Base-by-base conservation (phyloP, 1,140 invertebrate species). In the Lethocerus indicus region DNA sequence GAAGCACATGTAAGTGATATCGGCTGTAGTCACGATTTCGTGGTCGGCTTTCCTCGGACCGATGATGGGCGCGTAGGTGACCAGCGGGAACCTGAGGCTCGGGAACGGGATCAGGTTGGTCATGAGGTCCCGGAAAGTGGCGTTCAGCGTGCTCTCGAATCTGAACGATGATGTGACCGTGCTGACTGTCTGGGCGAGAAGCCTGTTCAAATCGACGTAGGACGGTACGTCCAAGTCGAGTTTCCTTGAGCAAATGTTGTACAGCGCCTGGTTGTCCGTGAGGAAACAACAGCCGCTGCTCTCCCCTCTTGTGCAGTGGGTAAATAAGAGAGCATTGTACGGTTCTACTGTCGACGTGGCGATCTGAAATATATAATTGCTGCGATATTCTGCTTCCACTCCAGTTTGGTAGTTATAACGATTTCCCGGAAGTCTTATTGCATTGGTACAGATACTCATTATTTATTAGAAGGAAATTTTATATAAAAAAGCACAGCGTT, bases 241-340 rank as follows among this genome's bases (percentile, higher is more conserved):
- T 36, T 44, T 50, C 5, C 45, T 47, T 0, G 47, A 61, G 59
- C 79, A 83, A 57, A 83, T 79, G 56, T 82, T 75, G 58, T 81
- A 83, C 53, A 89, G 86, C 43, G 83, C 85, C 59, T 88, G 83
- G 59, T 87, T 83, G 67, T 89, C 84, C n/a, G 87, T 79, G 71
- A 87, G 82, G 57, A 88, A 86, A 4, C 79, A 77, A 59, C 83
- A 86, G 63, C 83, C 81, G 3, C 78, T 81, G 57, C 83, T 76
- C 51, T 81, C 75, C 50, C 87, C 65, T 20, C 80, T 84, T 3
- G 76, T 77, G 6, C 71, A 71, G 59, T 85, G 81, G 0, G 82
- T 86, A 16, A 80, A 81, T 18, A 88, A 64, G 50, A 87, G 72
- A 1, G 80, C 76, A 61, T 87, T 90, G 69, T 90, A 91, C 0